Base-by-base conservation (phyloP, 2,888 invertebrate genomes). In the Morpho achilles region DNA sequence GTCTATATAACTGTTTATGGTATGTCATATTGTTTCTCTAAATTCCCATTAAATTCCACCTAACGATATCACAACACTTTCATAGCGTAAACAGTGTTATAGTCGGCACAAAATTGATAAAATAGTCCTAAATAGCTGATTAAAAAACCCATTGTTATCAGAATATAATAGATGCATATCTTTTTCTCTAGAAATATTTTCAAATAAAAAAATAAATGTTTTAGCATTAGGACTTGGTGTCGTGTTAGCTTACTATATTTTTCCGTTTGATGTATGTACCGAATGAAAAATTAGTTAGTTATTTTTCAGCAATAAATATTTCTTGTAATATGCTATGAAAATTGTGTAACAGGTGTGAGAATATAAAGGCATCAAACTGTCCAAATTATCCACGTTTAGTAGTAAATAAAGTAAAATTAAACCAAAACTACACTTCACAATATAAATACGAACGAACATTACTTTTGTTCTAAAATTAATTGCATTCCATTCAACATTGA, bases 141-240 rank as follows among this genome's bases (percentile, higher is more conserved):
- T 72, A 70, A 76, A 73, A 5, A 76, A 73, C 69, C 76, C 71
- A 82, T 80, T 84, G 81, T 87, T 86, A 86, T 84, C 87, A 84
- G 77, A 74, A 32, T 32, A 84, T 81, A 80, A 86, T 89, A 89
- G 89, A 88, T 84, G 89, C 89, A 90, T 90, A 90, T 90, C 89
- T 80, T 87, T 87, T 86, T 85, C 84, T 86, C 82, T 90, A 90
- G 87, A 79, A 76, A 80, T 87, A 87, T 87, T 89, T 88, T 88
- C 62, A 59, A 62, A 56, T 82, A 72, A 85, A 78, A 72, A 84
- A 77, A 71, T 78, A 79, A 83, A 82, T 80, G 87, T 87, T 80
- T 79, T 86, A 85, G 85, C 68, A 23, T 63, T 89, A 88, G 87
- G 78, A 79, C 78, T 88, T 58, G 82, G 76, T 89, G 89, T 90